These are phyloP conservation scores for Troglohyphantes excavatus DNA, from an alignment of 2,888 invertebrate species.

Conservation along the genomic window DNA sequence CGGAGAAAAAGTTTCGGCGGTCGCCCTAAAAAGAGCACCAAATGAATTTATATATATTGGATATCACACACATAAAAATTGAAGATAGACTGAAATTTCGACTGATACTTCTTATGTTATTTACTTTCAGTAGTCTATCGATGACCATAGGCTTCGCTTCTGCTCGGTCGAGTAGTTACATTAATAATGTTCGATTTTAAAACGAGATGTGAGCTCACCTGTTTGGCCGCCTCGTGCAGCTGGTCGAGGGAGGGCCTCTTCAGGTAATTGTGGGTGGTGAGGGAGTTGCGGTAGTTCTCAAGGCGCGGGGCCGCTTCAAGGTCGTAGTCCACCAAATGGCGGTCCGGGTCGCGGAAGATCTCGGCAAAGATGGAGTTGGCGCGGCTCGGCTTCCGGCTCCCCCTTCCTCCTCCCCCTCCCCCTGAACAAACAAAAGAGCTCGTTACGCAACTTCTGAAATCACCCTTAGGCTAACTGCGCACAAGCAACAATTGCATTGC, in stretches of 20 bases:
- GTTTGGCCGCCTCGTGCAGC: slow-evolving; percentile 86
- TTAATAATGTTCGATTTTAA: too few relatives aligned
- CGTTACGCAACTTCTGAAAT: not conserved
- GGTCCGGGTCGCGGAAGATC: slow-evolving; percentile 58
- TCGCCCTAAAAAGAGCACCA: not conserved
- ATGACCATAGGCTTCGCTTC: too few relatives aligned
- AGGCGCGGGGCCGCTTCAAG: slow-evolving; percentile 90
- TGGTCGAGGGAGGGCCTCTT: slow-evolving; percentile 93
- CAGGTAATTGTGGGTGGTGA: slow-evolving; percentile 86
- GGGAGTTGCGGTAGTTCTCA: slow-evolving; percentile 91
- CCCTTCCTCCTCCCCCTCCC: too few relatives aligned
- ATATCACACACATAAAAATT: too few relatives aligned
- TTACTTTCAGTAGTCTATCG: too few relatives aligned
- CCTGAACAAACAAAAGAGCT: not conserved
- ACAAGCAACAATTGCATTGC: not conserved
- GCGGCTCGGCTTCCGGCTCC: slow-evolving; percentile 40
- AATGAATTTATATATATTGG: too few relatives aligned
- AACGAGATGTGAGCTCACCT: too few relatives aligned
- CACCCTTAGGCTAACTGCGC: not conserved
- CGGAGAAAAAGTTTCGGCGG: not conserved
- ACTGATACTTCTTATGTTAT: too few relatives aligned
- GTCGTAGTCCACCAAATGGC: slow-evolving; percentile 82
- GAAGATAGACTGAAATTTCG: too few relatives aligned
- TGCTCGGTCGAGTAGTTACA: too few relatives aligned
- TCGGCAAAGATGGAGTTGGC: slow-evolving; percentile 64